phyloP scores from a whole-genome alignment of 2,113 vertebrate genomes.

The Sylvicapra grimmia region DNA sequence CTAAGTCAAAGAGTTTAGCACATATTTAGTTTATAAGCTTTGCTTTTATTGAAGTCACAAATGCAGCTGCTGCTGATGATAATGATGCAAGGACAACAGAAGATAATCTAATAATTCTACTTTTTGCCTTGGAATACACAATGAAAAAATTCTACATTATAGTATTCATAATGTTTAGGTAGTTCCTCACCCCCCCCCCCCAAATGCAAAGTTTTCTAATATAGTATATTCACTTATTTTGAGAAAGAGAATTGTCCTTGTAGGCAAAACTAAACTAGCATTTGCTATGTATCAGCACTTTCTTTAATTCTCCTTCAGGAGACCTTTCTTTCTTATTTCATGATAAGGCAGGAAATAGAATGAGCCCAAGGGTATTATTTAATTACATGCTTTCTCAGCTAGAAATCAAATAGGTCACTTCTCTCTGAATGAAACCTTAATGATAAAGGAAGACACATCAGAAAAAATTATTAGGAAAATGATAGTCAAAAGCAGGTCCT shows the following conservation, averaged over 20 bases:
- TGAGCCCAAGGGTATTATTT: slow-evolving; percentile 56
- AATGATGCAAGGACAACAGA: not conserved
- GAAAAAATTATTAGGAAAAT: slow-evolving; percentile 1
- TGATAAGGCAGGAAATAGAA: slow-evolving; percentile 47
- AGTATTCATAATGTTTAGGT: not conserved
- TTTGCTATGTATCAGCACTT: slow-evolving; percentile 41
- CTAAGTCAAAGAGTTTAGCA: not conserved
- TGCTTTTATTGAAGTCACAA: not conserved
- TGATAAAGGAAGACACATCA: not conserved
- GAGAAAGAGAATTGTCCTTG: not conserved
- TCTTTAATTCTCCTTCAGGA: slow-evolving; percentile 50
- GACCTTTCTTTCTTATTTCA: slow-evolving; percentile 53
- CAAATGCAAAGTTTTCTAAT: not conserved
- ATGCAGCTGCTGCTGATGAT: too few species aligned
- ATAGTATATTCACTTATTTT: not conserved
- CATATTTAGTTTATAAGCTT: not conserved
- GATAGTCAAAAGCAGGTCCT: not conserved
- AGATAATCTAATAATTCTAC: not conserved
- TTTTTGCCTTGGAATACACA: not conserved
- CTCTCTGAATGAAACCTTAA: slow-evolving; percentile 26
- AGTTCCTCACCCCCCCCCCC: not conserved
- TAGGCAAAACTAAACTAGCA: slow-evolving; percentile 27
- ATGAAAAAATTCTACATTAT: not conserved
- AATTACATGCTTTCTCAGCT: slow-evolving; percentile 66
- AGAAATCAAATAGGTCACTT: slow-evolving; percentile 55